These are phyloP conservation scores for Dolichopus griseipennis DNA, from an alignment of 2,888 invertebrate genomes.

Conservation along the genomic window DNA sequence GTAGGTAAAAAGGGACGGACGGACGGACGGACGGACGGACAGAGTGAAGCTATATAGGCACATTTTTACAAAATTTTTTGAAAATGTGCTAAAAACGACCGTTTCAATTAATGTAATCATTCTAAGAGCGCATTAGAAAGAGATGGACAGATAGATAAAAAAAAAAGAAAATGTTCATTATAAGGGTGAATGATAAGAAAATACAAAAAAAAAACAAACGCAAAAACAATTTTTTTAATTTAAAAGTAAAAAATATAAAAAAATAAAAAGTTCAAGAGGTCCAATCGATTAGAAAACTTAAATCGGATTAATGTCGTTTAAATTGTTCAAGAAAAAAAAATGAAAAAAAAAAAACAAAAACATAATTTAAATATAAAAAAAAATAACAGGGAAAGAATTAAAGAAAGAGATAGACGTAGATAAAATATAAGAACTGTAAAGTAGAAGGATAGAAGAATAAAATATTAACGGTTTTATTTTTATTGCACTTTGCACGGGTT, in stretches of 20 bases:
- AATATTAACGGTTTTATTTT: background rate
- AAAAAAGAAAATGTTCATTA: too few relatives aligned
- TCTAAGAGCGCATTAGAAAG: too few relatives aligned
- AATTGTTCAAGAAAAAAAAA: conserved; percentile 13
- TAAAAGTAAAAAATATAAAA: background rate
- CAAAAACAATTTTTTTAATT: too few relatives aligned
- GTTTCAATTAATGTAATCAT: too few relatives aligned
- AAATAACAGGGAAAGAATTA: background rate
- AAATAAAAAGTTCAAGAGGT: conserved; percentile 2
- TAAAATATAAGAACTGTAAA: background rate
- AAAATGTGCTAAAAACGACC: too few relatives aligned
- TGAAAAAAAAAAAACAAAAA: too few relatives aligned
- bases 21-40: too few relatives aligned
- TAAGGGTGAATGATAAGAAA: too few relatives aligned
- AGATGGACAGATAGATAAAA: too few relatives aligned
- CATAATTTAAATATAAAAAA: background rate
- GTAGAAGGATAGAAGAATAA: background rate
- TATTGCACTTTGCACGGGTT: background rate
- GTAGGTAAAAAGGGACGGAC: too few relatives aligned
- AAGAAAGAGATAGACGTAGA: background rate
- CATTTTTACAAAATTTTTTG: too few relatives aligned
- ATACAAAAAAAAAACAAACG: background rate
- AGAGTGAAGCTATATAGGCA: too few relatives aligned
- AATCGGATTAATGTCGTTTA: conserved; percentile 16
- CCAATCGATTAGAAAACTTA: conserved; percentile 15